Percentiles rank a stretch among this genome's conserved stretches.
Conservation (phyloP, 1,140 invertebrate genomes). For the Drosophila nannoptera region DNA sequence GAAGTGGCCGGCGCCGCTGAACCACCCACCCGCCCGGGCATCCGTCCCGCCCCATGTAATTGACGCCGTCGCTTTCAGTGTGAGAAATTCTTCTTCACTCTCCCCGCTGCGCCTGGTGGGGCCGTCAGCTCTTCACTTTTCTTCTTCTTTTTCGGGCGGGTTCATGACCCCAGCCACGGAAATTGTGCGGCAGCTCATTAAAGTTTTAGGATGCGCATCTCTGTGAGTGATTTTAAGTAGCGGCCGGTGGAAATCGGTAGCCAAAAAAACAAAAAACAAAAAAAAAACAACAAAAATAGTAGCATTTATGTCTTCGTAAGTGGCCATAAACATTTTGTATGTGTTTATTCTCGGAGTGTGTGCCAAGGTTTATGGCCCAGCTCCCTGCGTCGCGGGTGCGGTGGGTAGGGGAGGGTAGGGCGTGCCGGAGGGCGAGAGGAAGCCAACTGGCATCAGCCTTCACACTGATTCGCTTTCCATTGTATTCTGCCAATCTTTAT, state of each 20-base stretch:
- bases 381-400: background rate
- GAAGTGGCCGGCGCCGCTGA: conserved; percentile 17
- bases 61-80: conserved; percentile 61
- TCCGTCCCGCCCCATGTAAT: conserved; percentile 56
- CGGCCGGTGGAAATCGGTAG: conserved; percentile 50
- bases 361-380: conserved; percentile 2
- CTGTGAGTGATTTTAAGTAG: conserved; percentile 53
- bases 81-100: conserved; percentile 44
- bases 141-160: conserved; percentile 20
- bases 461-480: conserved; percentile 6
- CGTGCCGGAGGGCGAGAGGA: background rate
- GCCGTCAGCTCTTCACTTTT: conserved; percentile 8
- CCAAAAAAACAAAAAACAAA: conserved; percentile 3
- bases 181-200: conserved; percentile 48
- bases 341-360: background rate
- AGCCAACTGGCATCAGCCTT: conserved; percentile 1
- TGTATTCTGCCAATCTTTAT: conserved; percentile 12
- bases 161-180: conserved; percentile 61
- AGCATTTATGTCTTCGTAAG: conserved; percentile 42
- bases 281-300: no score
- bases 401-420: background rate
- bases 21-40: background rate
- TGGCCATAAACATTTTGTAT: conserved; percentile 44
- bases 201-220: conserved; percentile 50
- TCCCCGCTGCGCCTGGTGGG: background rate